Percentiles rank a stretch among this genome's conserved stretches.
Conservation (phyloP, 2,113 vertebrate genomes). For the Mus spicilegus region DNA sequence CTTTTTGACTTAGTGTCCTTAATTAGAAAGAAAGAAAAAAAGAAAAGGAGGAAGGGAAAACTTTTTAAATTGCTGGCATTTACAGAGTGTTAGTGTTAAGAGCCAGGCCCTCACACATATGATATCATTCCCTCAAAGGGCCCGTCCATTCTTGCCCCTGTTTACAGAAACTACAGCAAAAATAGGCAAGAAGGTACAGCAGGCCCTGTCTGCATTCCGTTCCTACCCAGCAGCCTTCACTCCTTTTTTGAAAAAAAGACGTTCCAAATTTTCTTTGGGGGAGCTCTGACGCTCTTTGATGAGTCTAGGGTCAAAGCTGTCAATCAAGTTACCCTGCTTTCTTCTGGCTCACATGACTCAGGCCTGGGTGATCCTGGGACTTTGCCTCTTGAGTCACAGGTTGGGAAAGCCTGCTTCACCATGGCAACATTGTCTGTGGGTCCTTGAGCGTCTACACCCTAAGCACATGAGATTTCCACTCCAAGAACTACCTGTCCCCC, state of each 20-base stretch:
- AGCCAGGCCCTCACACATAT: neutral
- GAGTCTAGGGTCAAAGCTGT: neutral
- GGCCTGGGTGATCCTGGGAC: neutral
- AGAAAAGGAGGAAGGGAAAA: neutral
- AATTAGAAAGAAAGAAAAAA: neutral
- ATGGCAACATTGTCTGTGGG: neutral
- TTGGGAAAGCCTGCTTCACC: neutral
- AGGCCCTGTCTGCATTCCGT: neutral
- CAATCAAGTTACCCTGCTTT: neutral
- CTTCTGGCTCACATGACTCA: neutral
- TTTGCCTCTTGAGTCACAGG: neutral
- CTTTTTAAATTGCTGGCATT: conserved; percentile 45
- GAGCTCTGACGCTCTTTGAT: neutral
- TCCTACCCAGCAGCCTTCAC: neutral
- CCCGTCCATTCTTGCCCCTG: neutral
- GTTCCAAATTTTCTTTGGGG: neutral
- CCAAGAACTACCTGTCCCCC: too few relatives aligned
- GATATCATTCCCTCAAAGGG: neutral
- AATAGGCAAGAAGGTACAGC: fast-evolving
- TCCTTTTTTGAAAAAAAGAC: neutral
- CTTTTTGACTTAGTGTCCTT: conserved; percentile 37
- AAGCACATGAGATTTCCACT: neutral
- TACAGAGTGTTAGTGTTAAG: conserved; percentile 55
- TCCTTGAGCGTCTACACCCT: neutral
- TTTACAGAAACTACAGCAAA: neutral